These are phyloP conservation scores for Nothura maculosa DNA, from an alignment of 2,797 vertebrate genomes.

Conservation along the genomic window DNA sequence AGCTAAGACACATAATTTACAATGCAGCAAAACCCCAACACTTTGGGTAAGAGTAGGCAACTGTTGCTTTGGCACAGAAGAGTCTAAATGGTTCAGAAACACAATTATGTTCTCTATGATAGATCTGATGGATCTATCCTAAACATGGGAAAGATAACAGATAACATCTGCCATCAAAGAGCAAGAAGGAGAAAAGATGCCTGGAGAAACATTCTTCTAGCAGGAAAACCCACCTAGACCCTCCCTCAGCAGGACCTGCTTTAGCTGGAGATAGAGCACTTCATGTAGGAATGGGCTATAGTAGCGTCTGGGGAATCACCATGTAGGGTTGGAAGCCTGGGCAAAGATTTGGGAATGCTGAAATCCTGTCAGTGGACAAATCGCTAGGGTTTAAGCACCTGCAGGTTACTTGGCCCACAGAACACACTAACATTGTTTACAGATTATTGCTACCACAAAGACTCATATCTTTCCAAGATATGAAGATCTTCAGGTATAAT, in stretches of 20 bases:
- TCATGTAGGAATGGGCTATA: neutral
- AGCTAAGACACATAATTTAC: constrained; percentile 24
- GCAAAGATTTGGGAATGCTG: neutral
- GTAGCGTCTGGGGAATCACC: neutral
- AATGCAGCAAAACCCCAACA: constrained; percentile 37
- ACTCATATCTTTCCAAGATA: neutral
- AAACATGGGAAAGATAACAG: no score
- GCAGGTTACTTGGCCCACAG: neutral
- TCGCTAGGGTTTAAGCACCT: no score
- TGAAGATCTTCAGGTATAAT: neutral
- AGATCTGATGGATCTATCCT: no score
- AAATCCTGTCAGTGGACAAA: neutral
- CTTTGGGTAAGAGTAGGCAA: constrained; percentile 23
- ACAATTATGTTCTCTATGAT: neutral
- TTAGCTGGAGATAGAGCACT: neutral
- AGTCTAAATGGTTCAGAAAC: neutral
- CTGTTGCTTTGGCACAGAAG: constrained; percentile 3
- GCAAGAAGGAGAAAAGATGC: neutral
- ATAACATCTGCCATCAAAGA: neutral
- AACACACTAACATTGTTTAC: accelerated
- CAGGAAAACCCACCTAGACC: accelerated
- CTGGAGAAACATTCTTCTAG: neutral
- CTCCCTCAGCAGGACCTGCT: accelerated
- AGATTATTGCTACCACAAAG: neutral
- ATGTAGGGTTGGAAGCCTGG: neutral